Percentiles rank a stretch among this genome's conserved stretches.
These are phyloP conservation scores for Kuschelorhynchus macadamiae DNA, from an alignment of 2,888 invertebrate genomes.

Conservation along the genomic window DNA sequence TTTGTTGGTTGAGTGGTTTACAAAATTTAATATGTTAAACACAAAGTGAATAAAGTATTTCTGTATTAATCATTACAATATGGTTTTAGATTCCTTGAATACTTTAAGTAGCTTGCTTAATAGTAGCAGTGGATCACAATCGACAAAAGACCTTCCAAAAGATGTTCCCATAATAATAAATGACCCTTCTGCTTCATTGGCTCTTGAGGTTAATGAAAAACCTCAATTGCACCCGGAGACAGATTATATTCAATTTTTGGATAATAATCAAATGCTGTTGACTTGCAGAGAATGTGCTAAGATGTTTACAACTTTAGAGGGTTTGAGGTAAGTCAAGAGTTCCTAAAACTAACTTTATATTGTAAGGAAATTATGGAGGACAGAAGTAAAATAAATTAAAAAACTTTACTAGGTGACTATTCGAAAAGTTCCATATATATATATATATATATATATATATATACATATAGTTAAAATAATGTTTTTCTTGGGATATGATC, in stretches of 20 bases:
- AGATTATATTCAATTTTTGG: slow-evolving; percentile 65
- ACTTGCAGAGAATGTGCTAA: slow-evolving; percentile 65
- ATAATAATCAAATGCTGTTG: slow-evolving; percentile 64
- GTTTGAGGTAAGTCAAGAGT: slow-evolving; percentile 54
- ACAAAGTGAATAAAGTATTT: too few species aligned
- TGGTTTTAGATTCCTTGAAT: slow-evolving; percentile 54
- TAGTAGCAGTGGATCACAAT: slow-evolving; percentile 16
- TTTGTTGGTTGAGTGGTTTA: too few species aligned
- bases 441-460: too few species aligned
- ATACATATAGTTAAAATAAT: too few species aligned
- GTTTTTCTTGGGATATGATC: too few species aligned
- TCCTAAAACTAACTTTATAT: too few species aligned
- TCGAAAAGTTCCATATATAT: too few species aligned
- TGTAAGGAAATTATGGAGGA: too few species aligned
- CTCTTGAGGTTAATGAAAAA: slow-evolving; percentile 28
- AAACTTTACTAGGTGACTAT: too few species aligned
- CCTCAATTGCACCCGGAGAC: slow-evolving; percentile 50
- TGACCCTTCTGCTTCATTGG: slow-evolving; percentile 24
- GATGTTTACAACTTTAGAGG: slow-evolving; percentile 66
- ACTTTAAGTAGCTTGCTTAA: slow-evolving; percentile 54
- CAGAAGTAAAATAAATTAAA: too few species aligned
- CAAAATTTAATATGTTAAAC: too few species aligned
- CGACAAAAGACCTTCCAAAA: slow-evolving; percentile 19
- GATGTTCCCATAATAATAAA: slow-evolving; percentile 7
- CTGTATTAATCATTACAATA: not conserved